These are phyloP conservation scores for Conus canariensis DNA, from an alignment of 2,888 invertebrate genomes.

Conservation along the genomic window DNA sequence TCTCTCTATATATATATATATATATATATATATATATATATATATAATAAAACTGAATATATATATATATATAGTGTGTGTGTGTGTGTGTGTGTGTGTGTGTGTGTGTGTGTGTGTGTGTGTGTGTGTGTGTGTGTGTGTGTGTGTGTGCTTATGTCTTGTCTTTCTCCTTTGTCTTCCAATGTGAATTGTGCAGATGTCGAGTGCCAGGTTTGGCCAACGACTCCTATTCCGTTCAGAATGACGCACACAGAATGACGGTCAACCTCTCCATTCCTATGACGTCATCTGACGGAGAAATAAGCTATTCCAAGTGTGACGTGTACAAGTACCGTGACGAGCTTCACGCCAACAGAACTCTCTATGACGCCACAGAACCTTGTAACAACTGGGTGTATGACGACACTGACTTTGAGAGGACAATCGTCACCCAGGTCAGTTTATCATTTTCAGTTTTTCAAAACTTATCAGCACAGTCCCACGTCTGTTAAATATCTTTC, in stretches of 20 bases:
- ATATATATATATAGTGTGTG: neutral
- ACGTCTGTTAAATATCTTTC: no score
- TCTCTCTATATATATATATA: no score
- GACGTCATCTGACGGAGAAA: neutral
- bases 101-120: no score
- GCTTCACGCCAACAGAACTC: neutral
- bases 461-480: no score
- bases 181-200: no score
- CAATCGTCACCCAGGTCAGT: neutral
- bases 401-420: neutral
- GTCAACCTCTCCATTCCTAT: constrained; percentile 16
- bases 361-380: neutral
- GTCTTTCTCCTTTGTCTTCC: no score
- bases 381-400: neutral
- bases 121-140: neutral
- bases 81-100: no score
- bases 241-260: neutral
- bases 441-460: neutral
- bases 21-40: neutral
- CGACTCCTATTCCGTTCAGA: neutral
- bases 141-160: no score
- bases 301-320: neutral
- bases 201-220: neutral
- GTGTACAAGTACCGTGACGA: neutral
- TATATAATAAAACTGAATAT: neutral